Evolutionary conservation across 2,797 vertebrate genomes (phyloP).

Genomic region (Heterohyrax brucei): DNA sequence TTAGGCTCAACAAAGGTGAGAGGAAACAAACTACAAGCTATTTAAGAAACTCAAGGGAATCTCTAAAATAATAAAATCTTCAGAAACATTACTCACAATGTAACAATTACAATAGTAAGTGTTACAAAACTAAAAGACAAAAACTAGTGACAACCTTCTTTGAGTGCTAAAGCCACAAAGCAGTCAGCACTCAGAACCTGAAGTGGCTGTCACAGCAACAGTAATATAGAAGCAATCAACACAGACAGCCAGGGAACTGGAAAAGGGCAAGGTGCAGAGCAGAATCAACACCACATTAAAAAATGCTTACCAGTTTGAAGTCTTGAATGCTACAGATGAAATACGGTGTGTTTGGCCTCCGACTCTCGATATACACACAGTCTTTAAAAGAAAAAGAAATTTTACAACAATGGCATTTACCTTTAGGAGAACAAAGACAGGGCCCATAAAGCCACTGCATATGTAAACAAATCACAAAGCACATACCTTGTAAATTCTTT

Average conservation of each 20-base stretch:
- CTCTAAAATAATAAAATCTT: constrained; percentile 41
- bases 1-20: neutral
- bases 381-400: constrained; percentile 93
- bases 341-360: constrained; percentile 98
- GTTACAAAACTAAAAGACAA: neutral
- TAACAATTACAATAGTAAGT: neutral
- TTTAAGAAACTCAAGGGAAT: constrained; percentile 33
- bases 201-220: neutral
- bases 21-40: constrained; percentile 52
- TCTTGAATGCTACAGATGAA: constrained; percentile 99
- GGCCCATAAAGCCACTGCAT: constrained; percentile 70
- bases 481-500: constrained; percentile 9
- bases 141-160: neutral
- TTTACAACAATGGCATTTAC: constrained; percentile 87
- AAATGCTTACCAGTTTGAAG: constrained; percentile 99
- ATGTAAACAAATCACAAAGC: constrained; percentile 75
- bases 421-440: constrained; percentile 82
- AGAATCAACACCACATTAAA: constrained; percentile 71
- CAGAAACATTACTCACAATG: constrained; percentile 19
- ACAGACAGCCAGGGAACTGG: constrained; percentile 58
- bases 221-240: neutral
- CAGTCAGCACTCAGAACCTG: neutral
- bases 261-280: neutral
- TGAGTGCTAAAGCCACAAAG: neutral
- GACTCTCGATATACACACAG: constrained; percentile 99